phyloP scores from a whole-genome alignment of 2,113 vertebrate species.

The Phoenicopterus ruber region DNA sequence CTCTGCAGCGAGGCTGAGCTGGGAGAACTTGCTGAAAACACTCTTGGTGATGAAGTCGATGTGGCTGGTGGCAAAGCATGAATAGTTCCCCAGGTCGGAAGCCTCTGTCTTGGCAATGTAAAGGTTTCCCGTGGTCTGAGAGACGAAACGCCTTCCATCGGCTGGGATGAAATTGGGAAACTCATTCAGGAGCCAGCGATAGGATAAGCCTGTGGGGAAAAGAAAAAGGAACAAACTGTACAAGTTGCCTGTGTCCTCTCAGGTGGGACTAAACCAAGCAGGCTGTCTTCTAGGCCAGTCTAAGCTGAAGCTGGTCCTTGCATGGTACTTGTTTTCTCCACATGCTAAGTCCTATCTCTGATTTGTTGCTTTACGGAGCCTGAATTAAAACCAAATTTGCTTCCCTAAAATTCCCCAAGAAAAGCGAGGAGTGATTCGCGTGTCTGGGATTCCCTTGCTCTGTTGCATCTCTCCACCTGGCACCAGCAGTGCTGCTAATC shows the following conservation, averaged over 20 bases:
- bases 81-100: slow-evolving; percentile 89
- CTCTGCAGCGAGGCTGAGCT: slow-evolving; percentile 83
- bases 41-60: slow-evolving; percentile 94
- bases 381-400: not conserved
- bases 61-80: slow-evolving; percentile 92
- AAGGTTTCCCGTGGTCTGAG: slow-evolving; percentile 94
- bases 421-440: not conserved
- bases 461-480: not conserved
- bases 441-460: not conserved
- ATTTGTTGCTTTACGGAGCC: not conserved
- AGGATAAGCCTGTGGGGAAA: slow-evolving; percentile 81
- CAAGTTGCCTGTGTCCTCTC: not conserved
- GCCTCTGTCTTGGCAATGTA: slow-evolving; percentile 87
- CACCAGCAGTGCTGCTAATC: not conserved
- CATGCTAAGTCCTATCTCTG: rapidly evolving
- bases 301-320: not conserved
- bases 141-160: slow-evolving; percentile 86
- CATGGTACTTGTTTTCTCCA: not conserved
- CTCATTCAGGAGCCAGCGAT: slow-evolving; percentile 93
- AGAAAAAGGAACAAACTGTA: not conserved
- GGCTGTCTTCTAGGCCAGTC: not conserved
- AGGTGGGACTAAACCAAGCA: not conserved
- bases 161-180: slow-evolving; percentile 91
- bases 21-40: slow-evolving; percentile 90
- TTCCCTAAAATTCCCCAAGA: not conserved